These are phyloP conservation scores for Chrysocyon brachyurus DNA, from an alignment of 2,797 vertebrate species.

Conservation along the genomic window DNA sequence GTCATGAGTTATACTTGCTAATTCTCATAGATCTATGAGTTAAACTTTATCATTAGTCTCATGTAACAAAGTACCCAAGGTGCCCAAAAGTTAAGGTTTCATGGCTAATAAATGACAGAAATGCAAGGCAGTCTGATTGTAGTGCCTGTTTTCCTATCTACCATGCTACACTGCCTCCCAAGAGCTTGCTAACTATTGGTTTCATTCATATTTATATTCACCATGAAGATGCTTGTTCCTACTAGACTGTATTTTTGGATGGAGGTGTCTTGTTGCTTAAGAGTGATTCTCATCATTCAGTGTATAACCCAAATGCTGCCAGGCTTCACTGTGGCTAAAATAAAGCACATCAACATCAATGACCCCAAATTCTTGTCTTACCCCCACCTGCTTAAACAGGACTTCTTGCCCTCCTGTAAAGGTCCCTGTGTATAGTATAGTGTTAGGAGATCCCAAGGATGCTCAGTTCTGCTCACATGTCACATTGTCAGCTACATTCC, in stretches of 20 bases:
- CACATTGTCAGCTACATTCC: background rate
- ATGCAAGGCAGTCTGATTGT: background rate
- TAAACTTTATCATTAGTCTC: background rate
- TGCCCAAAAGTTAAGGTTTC: background rate
- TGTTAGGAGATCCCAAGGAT: too few relatives aligned
- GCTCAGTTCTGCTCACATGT: fast-evolving
- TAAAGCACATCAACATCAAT: too few relatives aligned
- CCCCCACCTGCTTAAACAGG: background rate
- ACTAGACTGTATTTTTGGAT: background rate
- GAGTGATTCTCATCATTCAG: background rate
- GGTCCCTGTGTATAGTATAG: background rate
- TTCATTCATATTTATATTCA: background rate
- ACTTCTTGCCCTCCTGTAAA: background rate
- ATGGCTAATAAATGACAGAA: background rate
- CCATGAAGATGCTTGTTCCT: background rate
- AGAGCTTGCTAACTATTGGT: background rate
- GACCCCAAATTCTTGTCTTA: background rate
- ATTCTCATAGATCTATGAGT: background rate
- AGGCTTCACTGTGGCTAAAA: background rate
- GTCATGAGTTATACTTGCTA: background rate
- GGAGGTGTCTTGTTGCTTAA: background rate
- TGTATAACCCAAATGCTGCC: background rate
- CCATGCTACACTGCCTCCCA: background rate
- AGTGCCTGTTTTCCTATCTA: background rate
- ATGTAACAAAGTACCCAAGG: background rate